A percentile compares a stretch with the other conserved stretches of the same genome.
Conservation (phyloP, 1,140 invertebrate genomes). For the Onthophagus taurus region DNA sequence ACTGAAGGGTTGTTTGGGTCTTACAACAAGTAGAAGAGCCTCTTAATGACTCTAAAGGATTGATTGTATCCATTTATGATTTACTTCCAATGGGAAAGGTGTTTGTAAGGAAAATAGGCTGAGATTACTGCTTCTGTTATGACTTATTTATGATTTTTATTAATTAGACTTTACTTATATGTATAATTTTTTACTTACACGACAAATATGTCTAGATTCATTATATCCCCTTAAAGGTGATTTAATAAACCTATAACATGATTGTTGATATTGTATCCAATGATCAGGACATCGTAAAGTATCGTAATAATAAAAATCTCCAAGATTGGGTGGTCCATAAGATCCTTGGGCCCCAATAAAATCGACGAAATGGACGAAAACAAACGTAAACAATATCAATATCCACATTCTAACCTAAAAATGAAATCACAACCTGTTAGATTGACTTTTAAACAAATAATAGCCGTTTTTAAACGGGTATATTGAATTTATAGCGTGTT, state of each 20-base stretch:
- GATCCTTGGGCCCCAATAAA: neutral
- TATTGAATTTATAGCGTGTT: too few species aligned
- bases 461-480: neutral
- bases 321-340: constrained; percentile 1
- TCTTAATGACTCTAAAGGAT: too few species aligned
- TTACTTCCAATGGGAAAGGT: too few species aligned
- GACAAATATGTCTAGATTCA: constrained; percentile 72
- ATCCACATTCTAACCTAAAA: neutral
- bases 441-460: neutral
- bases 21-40: too few species aligned
- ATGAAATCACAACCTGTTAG: neutral
- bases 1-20: too few species aligned
- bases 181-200: constrained; percentile 42
- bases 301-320: constrained; percentile 27
- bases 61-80: too few species aligned
- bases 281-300: constrained; percentile 63
- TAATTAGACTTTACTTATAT: too few species aligned
- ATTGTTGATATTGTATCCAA: constrained; percentile 66
- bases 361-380: neutral
- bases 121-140: too few species aligned
- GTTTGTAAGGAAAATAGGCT: too few species aligned
- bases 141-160: neutral
- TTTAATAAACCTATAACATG: constrained; percentile 82
- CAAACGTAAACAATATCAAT: neutral
- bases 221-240: constrained; percentile 67